Percentiles rank a stretch among this genome's conserved stretches.
Conservation (phyloP, 2,113 vertebrate genomes). For the Pseudois nayaur region DNA sequence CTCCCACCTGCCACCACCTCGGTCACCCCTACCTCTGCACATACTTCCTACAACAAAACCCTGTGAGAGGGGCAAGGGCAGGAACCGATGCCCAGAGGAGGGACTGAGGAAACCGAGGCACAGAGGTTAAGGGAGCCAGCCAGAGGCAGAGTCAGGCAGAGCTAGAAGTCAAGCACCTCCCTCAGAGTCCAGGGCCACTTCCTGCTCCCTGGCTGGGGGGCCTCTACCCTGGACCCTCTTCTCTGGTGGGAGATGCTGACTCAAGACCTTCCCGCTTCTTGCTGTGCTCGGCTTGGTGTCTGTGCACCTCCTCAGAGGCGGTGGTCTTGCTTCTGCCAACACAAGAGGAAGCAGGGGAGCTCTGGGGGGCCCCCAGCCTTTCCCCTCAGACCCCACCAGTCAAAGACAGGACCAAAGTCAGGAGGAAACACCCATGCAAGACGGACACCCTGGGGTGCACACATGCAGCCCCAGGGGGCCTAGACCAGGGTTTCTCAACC, state of each 20-base stretch:
- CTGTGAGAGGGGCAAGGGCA: not conserved
- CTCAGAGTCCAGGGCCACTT: not conserved
- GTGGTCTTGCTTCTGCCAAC: not conserved
- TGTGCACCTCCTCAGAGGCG: not conserved
- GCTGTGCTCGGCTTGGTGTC: not conserved
- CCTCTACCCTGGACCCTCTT: not conserved
- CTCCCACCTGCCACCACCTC: not conserved
- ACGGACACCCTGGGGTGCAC: not conserved
- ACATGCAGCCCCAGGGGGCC: not conserved
- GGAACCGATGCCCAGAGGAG: not conserved
- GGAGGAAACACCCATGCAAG: not conserved
- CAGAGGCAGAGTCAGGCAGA: not conserved
- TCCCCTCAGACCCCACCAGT: not conserved
- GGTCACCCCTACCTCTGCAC: not conserved
- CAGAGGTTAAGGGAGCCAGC: not conserved
- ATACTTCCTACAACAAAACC: not conserved
- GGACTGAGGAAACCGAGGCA: not conserved
- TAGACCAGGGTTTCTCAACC: not conserved
- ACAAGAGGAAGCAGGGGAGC: not conserved
- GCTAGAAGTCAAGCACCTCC: not conserved
- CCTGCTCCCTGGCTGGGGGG: fast-evolving
- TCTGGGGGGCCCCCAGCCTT: not conserved
- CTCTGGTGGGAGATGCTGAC: not conserved
- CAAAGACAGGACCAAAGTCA: not conserved
- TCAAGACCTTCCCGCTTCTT: not conserved